Base-by-base conservation (phyloP, 2,888 invertebrate genomes). In the Nineta flava region DNA sequence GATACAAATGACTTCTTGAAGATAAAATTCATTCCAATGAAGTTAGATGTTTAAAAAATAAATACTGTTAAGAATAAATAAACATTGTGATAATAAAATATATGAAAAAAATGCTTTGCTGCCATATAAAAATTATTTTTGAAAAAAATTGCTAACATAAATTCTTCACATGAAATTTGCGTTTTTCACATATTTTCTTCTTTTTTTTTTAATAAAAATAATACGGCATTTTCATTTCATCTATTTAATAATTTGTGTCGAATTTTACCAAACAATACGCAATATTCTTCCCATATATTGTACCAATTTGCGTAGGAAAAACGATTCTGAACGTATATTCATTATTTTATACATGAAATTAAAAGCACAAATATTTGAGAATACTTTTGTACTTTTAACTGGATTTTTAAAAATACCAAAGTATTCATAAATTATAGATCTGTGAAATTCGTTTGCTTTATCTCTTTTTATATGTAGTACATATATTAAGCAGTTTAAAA, bases 401-500 rank as follows among this genome's bases (percentile, higher is more conserved):
- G 16, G 13, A 10, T 46, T 21, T 13, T 19, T 46, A 26, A 21
- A 26, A 46, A n/a, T 46, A 21, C n/a, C 21, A 12, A 21, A 31
- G 26, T 46, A 21, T 46, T 31, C 26, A 15, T 26, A n/a, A 15
- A 9, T 38, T 38, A 38, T 38, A 38, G 38, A 38, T 38, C 38
- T 38, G 38, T 9, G 7, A 16, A 21, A 21, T 12, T 32, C 32
- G 21, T 32, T 15, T 46, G 34, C 32, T 43, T 46, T 46, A 46
- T 32, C 46, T 46, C 46, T 46, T 46, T n/a, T 15, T 15, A 46
- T 46, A 46, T 46, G 46, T 46, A 26, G 15, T 16, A 15, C 13
- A 31, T 34, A 46, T 46, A 46, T 46, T 46, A 46, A 46, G 46
- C 19, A 32, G 46, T 46, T 46, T 15, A 46, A 46, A 38, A 38